These are phyloP conservation scores for Carollia perspicillata DNA, from an alignment of 2,113 vertebrate genomes.

Conservation along the genomic window DNA sequence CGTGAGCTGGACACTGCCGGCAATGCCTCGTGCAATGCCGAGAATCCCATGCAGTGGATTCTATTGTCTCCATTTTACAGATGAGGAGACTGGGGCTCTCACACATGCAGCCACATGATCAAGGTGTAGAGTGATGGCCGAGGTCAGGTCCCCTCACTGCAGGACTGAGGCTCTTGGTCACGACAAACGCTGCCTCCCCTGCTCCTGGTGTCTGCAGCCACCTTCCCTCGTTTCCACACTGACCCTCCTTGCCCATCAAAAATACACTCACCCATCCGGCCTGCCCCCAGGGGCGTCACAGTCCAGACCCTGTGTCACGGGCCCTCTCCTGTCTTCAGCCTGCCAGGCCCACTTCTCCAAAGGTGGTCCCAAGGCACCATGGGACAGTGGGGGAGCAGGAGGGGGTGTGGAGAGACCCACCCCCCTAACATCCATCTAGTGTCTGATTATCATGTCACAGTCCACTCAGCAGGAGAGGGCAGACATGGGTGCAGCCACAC, in stretches of 20 bases:
- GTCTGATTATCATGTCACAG: background rate
- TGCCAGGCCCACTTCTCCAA: background rate
- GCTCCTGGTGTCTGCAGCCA: background rate
- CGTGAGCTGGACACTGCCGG: background rate
- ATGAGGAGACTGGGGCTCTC: background rate
- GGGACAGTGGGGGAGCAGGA: background rate
- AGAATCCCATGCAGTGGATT: background rate
- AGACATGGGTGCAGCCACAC: background rate
- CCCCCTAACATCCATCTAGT: background rate
- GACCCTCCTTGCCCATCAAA: background rate
- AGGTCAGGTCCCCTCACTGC: background rate
- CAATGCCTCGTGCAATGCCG: background rate
- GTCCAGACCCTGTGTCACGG: background rate
- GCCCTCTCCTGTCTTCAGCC: background rate
- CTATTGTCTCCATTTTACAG: background rate
- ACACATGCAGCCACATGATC: background rate
- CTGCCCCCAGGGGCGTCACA: background rate
- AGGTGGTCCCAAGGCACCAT: background rate
- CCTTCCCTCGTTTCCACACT: background rate
- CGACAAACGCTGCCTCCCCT: background rate
- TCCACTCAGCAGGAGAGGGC: background rate
- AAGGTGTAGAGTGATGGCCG: too few relatives aligned
- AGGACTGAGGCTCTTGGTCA: background rate
- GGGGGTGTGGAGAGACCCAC: background rate
- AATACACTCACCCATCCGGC: background rate